phyloP scores from a whole-genome alignment of 2,888 invertebrate genomes.

The Lithodes maja region DNA sequence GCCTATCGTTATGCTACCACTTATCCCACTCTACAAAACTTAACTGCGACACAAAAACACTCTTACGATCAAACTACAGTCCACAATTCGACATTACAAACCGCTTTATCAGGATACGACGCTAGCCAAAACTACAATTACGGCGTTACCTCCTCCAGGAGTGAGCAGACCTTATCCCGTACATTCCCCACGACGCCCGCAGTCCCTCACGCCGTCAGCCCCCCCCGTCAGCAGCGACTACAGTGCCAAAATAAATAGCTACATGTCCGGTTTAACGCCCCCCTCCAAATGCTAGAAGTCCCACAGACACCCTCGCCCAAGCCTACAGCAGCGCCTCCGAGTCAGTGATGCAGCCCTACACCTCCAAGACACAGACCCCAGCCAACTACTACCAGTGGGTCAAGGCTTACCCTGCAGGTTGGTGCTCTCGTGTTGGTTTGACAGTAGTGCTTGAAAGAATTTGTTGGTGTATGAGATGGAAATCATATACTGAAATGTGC shows the following conservation, averaged over 20 bases:
- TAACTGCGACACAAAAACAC: slow-evolving; percentile 19
- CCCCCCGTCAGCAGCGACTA: slow-evolving; percentile 50
- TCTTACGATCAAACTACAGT: slow-evolving; percentile 20
- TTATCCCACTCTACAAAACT: slow-evolving; percentile 14
- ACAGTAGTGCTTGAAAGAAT: no score
- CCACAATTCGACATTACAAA: slow-evolving; percentile 11
- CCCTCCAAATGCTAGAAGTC: slow-evolving; percentile 31
- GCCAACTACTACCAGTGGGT: slow-evolving; percentile 62
- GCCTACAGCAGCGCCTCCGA: slow-evolving; percentile 31
- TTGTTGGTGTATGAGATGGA: no score
- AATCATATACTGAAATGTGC: no score
- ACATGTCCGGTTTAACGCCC: slow-evolving; percentile 38
- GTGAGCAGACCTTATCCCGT: slow-evolving; percentile 21
- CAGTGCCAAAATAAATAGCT: slow-evolving; percentile 51
- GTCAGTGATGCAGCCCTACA: slow-evolving; percentile 50
- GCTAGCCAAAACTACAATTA: slow-evolving; percentile 33
- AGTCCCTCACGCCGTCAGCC: slow-evolving; percentile 45
- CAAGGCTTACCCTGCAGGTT: slow-evolving; percentile 65
- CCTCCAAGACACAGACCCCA: slow-evolving; percentile 56
- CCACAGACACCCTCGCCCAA: slow-evolving; percentile 36
- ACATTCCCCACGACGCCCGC: background rate
- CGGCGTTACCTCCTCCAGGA: slow-evolving; percentile 30
- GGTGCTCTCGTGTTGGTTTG: slow-evolving; percentile 1
- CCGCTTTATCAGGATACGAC: background rate
- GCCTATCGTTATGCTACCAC: slow-evolving; percentile 31